phyloP scores from a whole-genome alignment of 2,888 invertebrate species.

The Maniola hyperantus region DNA sequence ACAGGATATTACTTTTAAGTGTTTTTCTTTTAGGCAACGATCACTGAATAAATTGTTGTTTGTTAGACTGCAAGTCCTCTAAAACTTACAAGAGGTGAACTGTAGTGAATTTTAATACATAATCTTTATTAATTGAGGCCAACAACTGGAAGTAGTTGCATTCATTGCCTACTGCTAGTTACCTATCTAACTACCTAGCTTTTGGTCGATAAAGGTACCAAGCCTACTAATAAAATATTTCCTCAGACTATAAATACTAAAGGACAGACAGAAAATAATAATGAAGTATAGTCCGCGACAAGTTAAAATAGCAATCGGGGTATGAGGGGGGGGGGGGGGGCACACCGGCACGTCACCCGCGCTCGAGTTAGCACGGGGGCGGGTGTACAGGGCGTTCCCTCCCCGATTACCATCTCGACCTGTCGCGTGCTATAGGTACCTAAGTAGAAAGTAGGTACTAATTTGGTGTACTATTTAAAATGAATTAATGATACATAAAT shows the following conservation, averaged over 20 bases:
- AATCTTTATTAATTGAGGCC: conserved; percentile 74
- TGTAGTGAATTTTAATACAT: conserved; percentile 59
- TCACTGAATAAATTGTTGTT: conserved; percentile 19
- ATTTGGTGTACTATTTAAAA: too few species aligned
- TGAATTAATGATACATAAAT: too few species aligned
- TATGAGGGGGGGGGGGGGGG: too few species aligned
- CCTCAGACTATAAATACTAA: not conserved
- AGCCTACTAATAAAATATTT: not conserved
- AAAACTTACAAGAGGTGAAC: conserved; percentile 44
- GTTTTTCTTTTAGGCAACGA: conserved; percentile 11
- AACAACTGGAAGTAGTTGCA: conserved; percentile 64
- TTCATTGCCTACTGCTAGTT: conserved; percentile 57
- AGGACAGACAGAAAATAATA: too few species aligned
- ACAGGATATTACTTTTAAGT: conserved; percentile 6
- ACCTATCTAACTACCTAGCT: conserved; percentile 39
- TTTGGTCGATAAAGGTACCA: not conserved
- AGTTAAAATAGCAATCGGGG: too few species aligned
- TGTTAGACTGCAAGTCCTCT: conserved; percentile 28
- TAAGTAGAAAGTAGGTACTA: too few species aligned
- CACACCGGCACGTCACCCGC: too few species aligned
- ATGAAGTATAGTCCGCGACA: too few species aligned
- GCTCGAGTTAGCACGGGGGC: too few species aligned
- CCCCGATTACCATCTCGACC: too few species aligned
- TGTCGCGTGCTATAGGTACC: too few species aligned
- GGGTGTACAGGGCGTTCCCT: too few species aligned